Evolutionary conservation across 1,140 invertebrate species (phyloP), one percentile per base, ranked within the genome.

Genomic region (Homalodisca vitripennis): DNA sequence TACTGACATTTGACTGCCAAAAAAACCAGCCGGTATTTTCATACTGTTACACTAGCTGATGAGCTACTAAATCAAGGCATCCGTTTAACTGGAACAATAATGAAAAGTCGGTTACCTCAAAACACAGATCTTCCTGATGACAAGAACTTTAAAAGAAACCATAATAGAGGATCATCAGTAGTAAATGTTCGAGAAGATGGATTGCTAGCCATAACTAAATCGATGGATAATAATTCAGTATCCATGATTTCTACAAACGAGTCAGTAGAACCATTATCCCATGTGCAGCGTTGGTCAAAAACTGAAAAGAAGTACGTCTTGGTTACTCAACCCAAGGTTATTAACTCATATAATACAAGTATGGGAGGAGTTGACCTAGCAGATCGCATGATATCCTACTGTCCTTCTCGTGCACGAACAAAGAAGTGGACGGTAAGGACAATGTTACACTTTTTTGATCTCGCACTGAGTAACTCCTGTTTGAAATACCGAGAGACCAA

Each of bases 321-420:
- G 14, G 68, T 78, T n/a, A 24, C 62, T 32, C 57, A 72, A 17
- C 77, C 78, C 51, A 65, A 70, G n/a, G 73, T 76, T 46, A 68
- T 78, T 1, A 70, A 74, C 51, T 24, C 62, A 47, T 79, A 79
- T 70, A 79, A 79, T 68, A 68, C 72, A 65, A 71, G 67, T 60
- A 78, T 78, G 76, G 76, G 77, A 26, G 77, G 78, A 2, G 69
- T 74, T 3, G 73, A 73, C 64, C 47, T 73, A n/a, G 41, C 67
- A 3, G 71, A 72, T 34, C 51, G 66, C 47, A 51, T 74, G 29
- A 66, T 73, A 31, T 63, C 63, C 26, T 73, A 74, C 62, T 74
- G 73, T 51, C 46, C 72, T 13, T 73, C 69, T 31, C n/a, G 24
- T 27, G 63, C 62, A 12, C 48, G 71, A 30, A 68, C 69, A 6